Conservation (phyloP, 2,888 invertebrate species). For the Trachelus iudaicus region DNA sequence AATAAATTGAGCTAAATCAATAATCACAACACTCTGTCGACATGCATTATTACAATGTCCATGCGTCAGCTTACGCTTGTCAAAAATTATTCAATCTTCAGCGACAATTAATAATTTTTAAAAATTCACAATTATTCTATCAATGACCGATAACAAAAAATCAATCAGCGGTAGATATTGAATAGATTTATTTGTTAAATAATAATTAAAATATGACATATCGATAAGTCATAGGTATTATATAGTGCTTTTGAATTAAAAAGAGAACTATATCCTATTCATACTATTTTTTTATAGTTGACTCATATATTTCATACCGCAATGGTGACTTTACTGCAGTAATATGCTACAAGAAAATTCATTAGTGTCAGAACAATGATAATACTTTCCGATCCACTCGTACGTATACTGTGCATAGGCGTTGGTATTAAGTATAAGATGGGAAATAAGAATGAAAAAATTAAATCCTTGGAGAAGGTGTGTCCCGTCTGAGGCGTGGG, state of each 20-base stretch:
- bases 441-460: constrained; percentile 22
- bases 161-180: neutral
- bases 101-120: neutral
- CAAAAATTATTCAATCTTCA: neutral
- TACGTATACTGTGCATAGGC: neutral
- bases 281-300: neutral
- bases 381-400: neutral
- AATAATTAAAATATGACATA: neutral
- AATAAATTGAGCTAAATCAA: neutral
- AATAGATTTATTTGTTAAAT: neutral
- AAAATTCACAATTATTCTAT: neutral
- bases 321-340: neutral
- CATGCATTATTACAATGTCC: neutral
- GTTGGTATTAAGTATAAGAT: neutral
- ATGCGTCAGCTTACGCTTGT: neutral
- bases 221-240: neutral
- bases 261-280: neutral
- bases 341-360: neutral
- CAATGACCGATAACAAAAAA: neutral
- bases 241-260: no score
- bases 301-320: neutral
- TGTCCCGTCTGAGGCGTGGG: constrained; percentile 42
- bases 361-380: neutral
- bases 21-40: neutral
- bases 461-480: constrained; percentile 24